Evolutionary conservation across 1,140 invertebrate genomes (phyloP), one percentile per base, ranked within the genome.

Genomic region (Listronotus oregonensis): DNA sequence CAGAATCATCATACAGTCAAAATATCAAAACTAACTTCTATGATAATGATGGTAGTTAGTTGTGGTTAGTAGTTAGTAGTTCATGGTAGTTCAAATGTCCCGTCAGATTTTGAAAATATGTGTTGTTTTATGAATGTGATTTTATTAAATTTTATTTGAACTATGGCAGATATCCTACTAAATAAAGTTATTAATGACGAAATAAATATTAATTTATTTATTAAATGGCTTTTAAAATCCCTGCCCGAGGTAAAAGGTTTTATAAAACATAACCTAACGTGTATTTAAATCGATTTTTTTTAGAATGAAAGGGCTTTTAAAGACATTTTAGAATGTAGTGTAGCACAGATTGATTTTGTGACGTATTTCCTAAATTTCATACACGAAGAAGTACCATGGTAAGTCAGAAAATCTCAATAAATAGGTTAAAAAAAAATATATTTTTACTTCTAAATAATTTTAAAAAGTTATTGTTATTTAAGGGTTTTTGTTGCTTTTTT

Each of bases 341-440:
- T 75, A 57, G 61, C 68, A 1, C 69, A 50, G 52, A 66, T 64
- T 10, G 73, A 76, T 65, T 79, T 79, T 58, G 54, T 75, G 14
- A 74, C 74, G 9, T 75, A 70, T 65, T 75, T 79, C 59, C 63
- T 79, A 6, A 79, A 79, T 68, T 76, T 67, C 49, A 56, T 79
- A 8, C 77, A 79, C 59, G 75, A 78, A 32, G 66, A 71, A 42
- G 55, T 72, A n/a, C 49, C 61, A 17, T 59, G 66, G 75, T 75
- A 68, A 60, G 66, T 68, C 43, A 40, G 21, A 27, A 27, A 27
- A 27, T 27, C 2, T 3, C 2, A 27, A 27, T 3, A 27, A 27
- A 27, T 52, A 44, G 14, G 21, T 63, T 59, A n/a, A 46, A 18
- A 18, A 58, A 12, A 55, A 32, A 5, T 54, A 43, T 42, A 47